Conservation (phyloP, 2,113 vertebrate genomes). For the Salminus brasiliensis region DNA sequence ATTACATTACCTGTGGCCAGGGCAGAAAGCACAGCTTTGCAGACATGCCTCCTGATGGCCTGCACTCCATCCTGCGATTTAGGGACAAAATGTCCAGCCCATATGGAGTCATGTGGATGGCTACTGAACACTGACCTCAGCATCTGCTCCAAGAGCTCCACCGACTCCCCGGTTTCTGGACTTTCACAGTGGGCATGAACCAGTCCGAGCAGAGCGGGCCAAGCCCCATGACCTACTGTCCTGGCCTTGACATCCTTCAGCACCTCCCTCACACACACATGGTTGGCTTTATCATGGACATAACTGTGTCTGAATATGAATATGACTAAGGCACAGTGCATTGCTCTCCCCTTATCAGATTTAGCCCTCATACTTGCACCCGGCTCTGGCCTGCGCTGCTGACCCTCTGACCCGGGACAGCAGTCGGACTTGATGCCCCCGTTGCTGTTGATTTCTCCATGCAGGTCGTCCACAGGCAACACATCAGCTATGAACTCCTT, state of each 20-base stretch:
- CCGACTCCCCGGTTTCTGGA: constrained; percentile 54
- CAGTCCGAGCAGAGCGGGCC: constrained; percentile 74
- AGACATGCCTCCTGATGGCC: constrained; percentile 70
- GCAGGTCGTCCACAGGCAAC: constrained; percentile 53
- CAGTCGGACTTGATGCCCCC: neutral
- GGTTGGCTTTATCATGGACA: constrained; percentile 50
- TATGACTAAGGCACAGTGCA: constrained; percentile 69
- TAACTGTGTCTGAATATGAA: constrained; percentile 74
- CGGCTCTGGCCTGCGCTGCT: neutral
- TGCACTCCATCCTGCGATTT: constrained; percentile 51
- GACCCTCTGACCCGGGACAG: neutral
- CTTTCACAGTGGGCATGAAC: constrained; percentile 57
- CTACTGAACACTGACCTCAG: constrained; percentile 71
- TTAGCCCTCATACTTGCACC: neutral
- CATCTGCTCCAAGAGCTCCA: constrained; percentile 60
- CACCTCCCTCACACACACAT: constrained; percentile 64
- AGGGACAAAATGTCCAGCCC: constrained; percentile 71
- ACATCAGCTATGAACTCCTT: constrained; percentile 70
- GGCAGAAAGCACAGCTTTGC: constrained; percentile 65
- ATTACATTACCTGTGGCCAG: constrained; percentile 51
- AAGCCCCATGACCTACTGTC: constrained; percentile 52
- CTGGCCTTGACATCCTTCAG: constrained; percentile 73
- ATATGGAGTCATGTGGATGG: constrained; percentile 68
- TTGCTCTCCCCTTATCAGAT: constrained; percentile 57
- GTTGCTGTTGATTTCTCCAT: constrained; percentile 17